A percentile compares a stretch with the other conserved stretches of the same genome.
phyloP scores from a whole-genome alignment of 2,113 vertebrate species.

The Pelmatolapia mariae region DNA sequence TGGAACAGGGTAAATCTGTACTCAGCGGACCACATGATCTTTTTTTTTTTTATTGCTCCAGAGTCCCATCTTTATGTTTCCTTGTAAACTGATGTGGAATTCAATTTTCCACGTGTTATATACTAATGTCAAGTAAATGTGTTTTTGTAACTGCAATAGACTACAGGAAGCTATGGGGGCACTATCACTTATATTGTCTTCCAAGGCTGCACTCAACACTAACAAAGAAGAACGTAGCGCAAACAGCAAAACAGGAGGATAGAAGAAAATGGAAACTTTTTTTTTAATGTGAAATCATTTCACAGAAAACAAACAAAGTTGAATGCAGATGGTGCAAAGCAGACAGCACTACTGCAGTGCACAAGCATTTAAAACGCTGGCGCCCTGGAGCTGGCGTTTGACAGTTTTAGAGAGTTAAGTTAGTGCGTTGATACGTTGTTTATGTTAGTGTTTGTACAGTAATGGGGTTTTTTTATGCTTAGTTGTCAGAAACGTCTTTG shows the following conservation, averaged over 20 bases:
- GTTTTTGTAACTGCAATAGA: neutral
- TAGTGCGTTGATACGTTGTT: neutral
- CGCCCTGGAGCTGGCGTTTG: accelerated
- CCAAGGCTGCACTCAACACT: neutral
- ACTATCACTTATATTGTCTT: neutral
- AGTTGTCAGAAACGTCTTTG: neutral
- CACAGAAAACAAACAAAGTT: neutral
- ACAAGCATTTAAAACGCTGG: neutral
- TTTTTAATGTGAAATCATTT: neutral
- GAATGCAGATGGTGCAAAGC: neutral
- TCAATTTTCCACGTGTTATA: neutral
- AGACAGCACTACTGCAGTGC: neutral
- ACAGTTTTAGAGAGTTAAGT: neutral
- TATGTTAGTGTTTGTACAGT: neutral
- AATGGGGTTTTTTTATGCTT: neutral
- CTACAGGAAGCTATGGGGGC: neutral
- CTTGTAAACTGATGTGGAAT: neutral
- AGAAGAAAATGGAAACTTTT: neutral
- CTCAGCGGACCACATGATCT: neutral
- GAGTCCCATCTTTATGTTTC: neutral
- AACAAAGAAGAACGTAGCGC: neutral
- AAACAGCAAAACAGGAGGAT: neutral
- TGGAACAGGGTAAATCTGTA: neutral
- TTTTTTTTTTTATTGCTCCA: neutral
- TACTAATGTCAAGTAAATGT: neutral